A percentile compares a stretch with the other conserved stretches of the same genome.
Evolutionary conservation across 2,888 invertebrate genomes (phyloP).

Genomic region (Caenorhabditis macrosperma): DNA sequence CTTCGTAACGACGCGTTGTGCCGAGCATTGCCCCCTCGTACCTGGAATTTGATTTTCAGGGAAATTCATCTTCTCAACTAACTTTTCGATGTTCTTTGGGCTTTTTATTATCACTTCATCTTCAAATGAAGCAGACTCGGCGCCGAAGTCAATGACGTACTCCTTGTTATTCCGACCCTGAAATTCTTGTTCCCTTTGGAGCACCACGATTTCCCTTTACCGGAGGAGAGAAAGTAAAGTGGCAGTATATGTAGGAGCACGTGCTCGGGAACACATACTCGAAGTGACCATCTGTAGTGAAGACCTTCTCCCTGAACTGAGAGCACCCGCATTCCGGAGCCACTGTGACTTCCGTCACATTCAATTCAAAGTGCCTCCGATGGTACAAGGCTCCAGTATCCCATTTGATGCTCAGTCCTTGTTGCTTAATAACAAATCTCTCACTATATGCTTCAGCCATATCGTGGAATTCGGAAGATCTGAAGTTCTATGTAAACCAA

Average conservation of each 20-base stretch:
- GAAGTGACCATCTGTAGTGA: not conserved
- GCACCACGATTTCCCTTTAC: too few relatives aligned
- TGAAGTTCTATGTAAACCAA: not conserved
- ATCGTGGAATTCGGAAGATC: not conserved
- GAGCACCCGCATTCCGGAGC: constrained; percentile 21
- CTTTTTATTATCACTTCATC: too few relatives aligned
- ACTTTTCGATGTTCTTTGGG: constrained; percentile 13
- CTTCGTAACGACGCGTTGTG: not conserved
- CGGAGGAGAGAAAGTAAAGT: not conserved
- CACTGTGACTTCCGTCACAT: not conserved
- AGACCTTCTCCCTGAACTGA: not conserved
- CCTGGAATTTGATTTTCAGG: not conserved
- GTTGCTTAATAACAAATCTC: constrained; percentile 22
- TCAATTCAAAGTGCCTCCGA: constrained; percentile 8
- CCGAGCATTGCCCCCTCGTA: not conserved
- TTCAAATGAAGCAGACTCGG: too few relatives aligned
- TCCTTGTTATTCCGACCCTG: too few relatives aligned
- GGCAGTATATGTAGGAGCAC: constrained; percentile 25
- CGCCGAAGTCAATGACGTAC: too few relatives aligned
- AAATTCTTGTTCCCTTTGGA: too few relatives aligned
- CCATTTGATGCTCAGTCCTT: not conserved
- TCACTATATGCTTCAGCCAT: not conserved
- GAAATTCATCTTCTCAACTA: not conserved
- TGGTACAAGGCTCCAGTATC: not conserved
- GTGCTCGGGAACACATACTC: not conserved